A percentile compares a stretch with the other conserved stretches of the same genome.
Evolutionary conservation across 2,888 invertebrate species (phyloP).

Genomic region (Caenorhabditis plicata): DNA sequence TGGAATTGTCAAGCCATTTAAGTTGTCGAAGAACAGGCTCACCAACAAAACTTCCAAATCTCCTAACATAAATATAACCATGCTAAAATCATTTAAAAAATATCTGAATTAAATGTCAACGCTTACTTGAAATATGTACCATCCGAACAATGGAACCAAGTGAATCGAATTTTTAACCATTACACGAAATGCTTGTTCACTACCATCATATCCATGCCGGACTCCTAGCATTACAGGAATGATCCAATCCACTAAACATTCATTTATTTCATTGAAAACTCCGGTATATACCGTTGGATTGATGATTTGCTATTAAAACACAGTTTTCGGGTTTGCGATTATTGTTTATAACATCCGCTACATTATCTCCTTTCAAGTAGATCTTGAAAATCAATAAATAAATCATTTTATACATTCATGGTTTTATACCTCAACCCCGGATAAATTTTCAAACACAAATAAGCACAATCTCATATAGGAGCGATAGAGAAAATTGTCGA

Average conservation of each 20-base stretch:
- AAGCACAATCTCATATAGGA: constrained; percentile 56
- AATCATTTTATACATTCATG: neutral
- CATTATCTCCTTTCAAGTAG: neutral
- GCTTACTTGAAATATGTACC: constrained; percentile 60
- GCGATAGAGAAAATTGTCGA: constrained; percentile 56
- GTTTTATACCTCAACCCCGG: constrained; percentile 41
- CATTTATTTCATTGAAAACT: neutral
- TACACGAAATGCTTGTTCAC: constrained; percentile 51
- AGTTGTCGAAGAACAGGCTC: constrained; percentile 52
- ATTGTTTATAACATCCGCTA: constrained; percentile 6
- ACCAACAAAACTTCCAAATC: constrained; percentile 53
- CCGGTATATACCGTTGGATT: constrained; percentile 55
- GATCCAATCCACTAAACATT: constrained; percentile 56
- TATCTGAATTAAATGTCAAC: neutral
- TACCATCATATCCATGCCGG: constrained; percentile 44
- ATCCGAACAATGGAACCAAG: constrained; percentile 60
- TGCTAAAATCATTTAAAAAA: constrained; percentile 30
- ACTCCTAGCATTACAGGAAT: constrained; percentile 56
- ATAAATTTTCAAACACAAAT: constrained; percentile 60
- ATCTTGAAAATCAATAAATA: constrained; percentile 15
- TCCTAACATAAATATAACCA: constrained; percentile 61
- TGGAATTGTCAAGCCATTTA: constrained; percentile 42
- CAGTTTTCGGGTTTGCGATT: constrained; percentile 35
- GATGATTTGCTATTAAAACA: constrained; percentile 58
- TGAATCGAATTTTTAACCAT: constrained; percentile 60